Percentiles rank a stretch among this genome's conserved stretches.
Evolutionary conservation across 2,113 vertebrate genomes (phyloP).

Genomic region (Leucopsar rothschildi): DNA sequence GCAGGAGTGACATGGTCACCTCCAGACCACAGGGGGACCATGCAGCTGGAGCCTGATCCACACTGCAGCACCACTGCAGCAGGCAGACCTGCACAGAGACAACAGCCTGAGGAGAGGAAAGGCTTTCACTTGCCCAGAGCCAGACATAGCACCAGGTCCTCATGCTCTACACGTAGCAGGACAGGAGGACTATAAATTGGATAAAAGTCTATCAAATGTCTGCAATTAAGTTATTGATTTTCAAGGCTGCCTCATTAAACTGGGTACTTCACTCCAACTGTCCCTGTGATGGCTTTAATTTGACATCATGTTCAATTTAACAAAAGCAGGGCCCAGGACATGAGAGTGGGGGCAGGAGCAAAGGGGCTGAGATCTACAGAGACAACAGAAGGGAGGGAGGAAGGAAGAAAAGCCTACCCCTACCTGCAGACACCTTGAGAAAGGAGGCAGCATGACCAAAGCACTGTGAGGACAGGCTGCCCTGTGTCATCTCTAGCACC

Average conservation of each 20-base stretch:
- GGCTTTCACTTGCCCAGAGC: not conserved
- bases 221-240: slow-evolving; percentile 83
- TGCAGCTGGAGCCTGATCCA: not conserved
- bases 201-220: slow-evolving; percentile 76
- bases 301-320: slow-evolving; percentile 78
- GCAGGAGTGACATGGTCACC: not conserved
- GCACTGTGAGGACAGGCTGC: not conserved
- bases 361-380: not conserved
- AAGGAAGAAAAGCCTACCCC: not conserved
- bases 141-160: not conserved
- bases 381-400: not conserved
- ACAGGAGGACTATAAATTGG: slow-evolving; percentile 71
- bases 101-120: not conserved
- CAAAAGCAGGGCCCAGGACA: slow-evolving; percentile 52
- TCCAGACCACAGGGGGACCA: not conserved
- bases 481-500: not conserved
- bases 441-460: not conserved
- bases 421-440: not conserved
- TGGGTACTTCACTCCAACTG: slow-evolving; percentile 62
- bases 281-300: slow-evolving; percentile 72
- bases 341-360: not conserved
- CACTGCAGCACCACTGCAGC: not conserved
- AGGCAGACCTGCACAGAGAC: not conserved
- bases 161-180: slow-evolving; percentile 69
- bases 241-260: slow-evolving; percentile 75